A percentile compares a stretch with the other conserved stretches of the same genome.
Evolutionary conservation across 2,797 vertebrate species (phyloP).

Genomic region (Avahi laniger): DNA sequence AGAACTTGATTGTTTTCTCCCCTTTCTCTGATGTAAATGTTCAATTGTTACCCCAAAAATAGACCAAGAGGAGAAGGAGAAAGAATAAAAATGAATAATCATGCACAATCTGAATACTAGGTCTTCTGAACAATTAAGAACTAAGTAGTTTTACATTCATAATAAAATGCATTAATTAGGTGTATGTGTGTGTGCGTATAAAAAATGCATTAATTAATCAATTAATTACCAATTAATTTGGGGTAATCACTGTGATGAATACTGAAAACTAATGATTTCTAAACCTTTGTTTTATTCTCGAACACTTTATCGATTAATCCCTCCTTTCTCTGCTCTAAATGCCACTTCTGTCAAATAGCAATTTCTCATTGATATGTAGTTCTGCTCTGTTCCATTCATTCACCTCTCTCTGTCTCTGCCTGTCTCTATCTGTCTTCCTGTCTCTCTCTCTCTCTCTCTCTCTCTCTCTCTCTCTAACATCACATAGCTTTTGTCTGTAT

Average conservation of each 20-base stretch:
- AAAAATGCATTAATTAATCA: not conserved
- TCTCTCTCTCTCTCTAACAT: not conserved
- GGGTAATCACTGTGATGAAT: not conserved
- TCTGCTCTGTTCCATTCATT: not conserved
- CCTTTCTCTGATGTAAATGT: not conserved
- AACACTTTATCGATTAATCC: not conserved
- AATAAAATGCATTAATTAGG: not conserved
- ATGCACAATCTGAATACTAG: not conserved
- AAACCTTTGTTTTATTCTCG: not conserved
- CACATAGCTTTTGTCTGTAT: not conserved
- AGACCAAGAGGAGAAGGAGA: not conserved
- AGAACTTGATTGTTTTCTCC: not conserved
- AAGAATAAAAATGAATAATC: not conserved
- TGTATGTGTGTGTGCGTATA: no score
- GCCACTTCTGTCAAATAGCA: not conserved
- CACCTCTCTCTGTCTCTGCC: not conserved
- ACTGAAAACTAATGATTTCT: not conserved
- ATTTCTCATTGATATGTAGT: not conserved
- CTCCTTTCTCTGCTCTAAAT: not conserved
- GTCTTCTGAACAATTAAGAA: not conserved
- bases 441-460: no score
- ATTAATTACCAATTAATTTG: slow-evolving; percentile 35
- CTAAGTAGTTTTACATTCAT: not conserved
- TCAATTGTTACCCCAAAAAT: not conserved
- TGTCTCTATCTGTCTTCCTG: no score